A percentile compares a stretch with the other conserved stretches of the same genome.
Conservation (phyloP, 1,140 invertebrate species). For the Heliconius melpomene region DNA sequence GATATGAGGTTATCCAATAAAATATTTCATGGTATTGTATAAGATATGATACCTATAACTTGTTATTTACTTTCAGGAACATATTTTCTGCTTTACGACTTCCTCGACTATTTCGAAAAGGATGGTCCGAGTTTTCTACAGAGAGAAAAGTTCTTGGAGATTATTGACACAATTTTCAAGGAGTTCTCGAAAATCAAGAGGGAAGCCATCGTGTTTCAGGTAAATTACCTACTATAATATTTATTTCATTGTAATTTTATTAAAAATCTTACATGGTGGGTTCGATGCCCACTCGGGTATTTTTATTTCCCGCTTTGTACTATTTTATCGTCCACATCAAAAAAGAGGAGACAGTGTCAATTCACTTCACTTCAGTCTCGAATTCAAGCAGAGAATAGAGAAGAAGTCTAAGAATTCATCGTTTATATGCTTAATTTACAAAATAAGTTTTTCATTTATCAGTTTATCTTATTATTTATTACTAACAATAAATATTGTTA, state of each 20-base stretch:
- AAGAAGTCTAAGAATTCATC: too few relatives aligned
- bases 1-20: background rate
- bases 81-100: slow-evolving; percentile 95
- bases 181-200: slow-evolving; percentile 90
- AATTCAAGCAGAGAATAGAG: too few relatives aligned
- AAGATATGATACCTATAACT: slow-evolving; percentile 19
- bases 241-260: background rate
- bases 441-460: too few relatives aligned
- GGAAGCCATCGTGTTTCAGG: slow-evolving; percentile 95
- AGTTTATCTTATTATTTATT: too few relatives aligned
- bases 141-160: slow-evolving; percentile 91
- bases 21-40: slow-evolving; percentile 9
- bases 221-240: slow-evolving; percentile 63
- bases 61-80: slow-evolving; percentile 85
- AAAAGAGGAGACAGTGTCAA: too few relatives aligned
- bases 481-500: too few relatives aligned
- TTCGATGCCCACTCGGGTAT: too few relatives aligned
- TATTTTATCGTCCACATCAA: too few relatives aligned
- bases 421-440: too few relatives aligned
- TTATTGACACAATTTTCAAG: slow-evolving; percentile 93
- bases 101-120: slow-evolving; percentile 94
- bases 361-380: too few relatives aligned
- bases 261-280: too few relatives aligned
- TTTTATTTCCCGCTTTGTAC: too few relatives aligned
- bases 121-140: slow-evolving; percentile 90